Base-by-base conservation (phyloP, 2,797 vertebrate genomes). In the Protosalanx chinensis region DNA sequence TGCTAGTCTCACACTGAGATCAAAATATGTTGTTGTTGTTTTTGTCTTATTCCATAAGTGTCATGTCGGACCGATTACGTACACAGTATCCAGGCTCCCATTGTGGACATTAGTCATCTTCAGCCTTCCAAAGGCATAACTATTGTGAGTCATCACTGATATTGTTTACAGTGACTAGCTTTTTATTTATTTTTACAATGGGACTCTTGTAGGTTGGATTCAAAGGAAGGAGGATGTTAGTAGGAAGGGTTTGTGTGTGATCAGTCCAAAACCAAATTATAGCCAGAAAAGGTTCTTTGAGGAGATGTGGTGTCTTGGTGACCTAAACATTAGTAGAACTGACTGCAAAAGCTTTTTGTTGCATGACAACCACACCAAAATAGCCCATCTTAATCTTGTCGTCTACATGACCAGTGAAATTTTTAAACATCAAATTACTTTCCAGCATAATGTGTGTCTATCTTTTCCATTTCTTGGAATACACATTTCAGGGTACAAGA, bases 351-450 rank as follows among this genome's bases (percentile, higher is more conserved):
- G 29, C 15, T 15, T 29, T 51, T 32, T 1, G 49, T 68, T 20
- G 49, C 30, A 58, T 32, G 73, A 27, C 61, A 64, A 64, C 68
- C 30, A 69, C 73, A 76, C 41, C 15, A 7, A 20, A 70, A 67
- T 46, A 12, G 29, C 72, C 51, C 1, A 27, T 18, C 59, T 64
- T 66, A 4, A 58, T 60, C 57, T 1, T 57, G 51, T 77, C 73
- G 68, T 80, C 7, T 80, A 27, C 63, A 73, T 73, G 59, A 61
- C 53, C 75, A 73, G 33, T 73, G 70, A 66, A 63, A 61, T 56
- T 75, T 67, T 49, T 73, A 71, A 64, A 82, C 87, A 86, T 85
- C 83, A 84, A 80, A 76, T 76, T 81, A 83, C 79, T 84, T 75
- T 67, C 70, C 70, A 72, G 77, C 80, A 80, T 71, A 79, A 79